Percentiles rank a stretch among this genome's conserved stretches.
phyloP scores from a whole-genome alignment of 1,140 invertebrate genomes.

The Asobara japonica region DNA sequence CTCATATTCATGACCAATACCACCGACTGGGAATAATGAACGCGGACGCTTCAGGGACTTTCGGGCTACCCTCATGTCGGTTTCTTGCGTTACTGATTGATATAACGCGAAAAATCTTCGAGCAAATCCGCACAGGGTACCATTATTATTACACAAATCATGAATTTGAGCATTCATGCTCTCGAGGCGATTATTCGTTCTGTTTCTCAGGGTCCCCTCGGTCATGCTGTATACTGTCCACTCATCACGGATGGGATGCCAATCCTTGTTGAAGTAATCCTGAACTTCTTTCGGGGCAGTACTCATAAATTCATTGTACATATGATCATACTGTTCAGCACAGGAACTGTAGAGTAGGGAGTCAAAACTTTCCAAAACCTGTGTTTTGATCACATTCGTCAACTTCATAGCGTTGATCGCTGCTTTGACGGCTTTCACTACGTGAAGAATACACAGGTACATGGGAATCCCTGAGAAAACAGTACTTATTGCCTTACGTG shows the following conservation, averaged over 20 bases:
- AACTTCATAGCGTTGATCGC: background rate
- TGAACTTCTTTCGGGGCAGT: background rate
- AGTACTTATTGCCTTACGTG: constrained; percentile 19
- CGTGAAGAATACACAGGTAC: constrained; percentile 30
- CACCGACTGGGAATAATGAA: too few species aligned
- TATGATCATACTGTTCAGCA: constrained; percentile 2
- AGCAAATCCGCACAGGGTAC: too few species aligned
- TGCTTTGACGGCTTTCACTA: constrained; percentile 1
- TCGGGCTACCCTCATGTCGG: too few species aligned
- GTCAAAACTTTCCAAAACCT: background rate
- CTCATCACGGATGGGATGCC: constrained; percentile 32
- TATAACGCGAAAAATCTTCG: too few species aligned
- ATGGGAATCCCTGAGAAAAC: constrained; percentile 25
- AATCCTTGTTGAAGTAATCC: constrained; percentile 36
- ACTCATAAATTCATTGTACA: constrained; percentile 5
- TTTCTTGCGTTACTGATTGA: too few species aligned
- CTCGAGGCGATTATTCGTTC: constrained; percentile 40
- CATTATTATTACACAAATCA: too few species aligned
- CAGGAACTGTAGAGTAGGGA: constrained; percentile 5
- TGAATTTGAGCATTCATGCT: too few species aligned
- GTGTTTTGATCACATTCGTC: background rate
- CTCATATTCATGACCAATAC: too few species aligned
- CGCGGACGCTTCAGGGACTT: too few species aligned
- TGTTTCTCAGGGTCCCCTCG: constrained; percentile 31
- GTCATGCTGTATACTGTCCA: constrained; percentile 36